Conservation (phyloP, 2,888 invertebrate species). For the Zelleria hepariella region DNA sequence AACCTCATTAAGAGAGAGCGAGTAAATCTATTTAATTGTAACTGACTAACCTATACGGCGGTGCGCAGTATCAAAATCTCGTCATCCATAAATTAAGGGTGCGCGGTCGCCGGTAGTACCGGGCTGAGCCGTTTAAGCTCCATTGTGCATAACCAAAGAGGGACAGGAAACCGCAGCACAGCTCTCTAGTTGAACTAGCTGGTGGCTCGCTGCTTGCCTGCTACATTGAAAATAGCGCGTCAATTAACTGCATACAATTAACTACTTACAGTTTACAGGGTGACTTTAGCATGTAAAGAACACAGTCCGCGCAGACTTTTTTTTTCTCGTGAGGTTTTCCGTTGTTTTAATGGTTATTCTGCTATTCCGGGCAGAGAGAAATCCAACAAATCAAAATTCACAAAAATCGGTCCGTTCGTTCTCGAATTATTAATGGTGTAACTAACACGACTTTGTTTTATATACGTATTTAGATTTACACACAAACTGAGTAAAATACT, state of each 20-base stretch:
- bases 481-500: no score
- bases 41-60: constrained; percentile 19
- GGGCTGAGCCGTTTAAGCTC: constrained; percentile 43
- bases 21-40: constrained; percentile 26
- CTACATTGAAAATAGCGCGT: constrained; percentile 14
- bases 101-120: constrained; percentile 34
- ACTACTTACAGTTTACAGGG: no score
- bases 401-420: no score
- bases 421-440: no score
- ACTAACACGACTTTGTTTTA: no score
- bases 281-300: no score
- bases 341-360: no score
- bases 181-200: constrained; percentile 22
- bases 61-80: constrained; percentile 47
- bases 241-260: constrained; percentile 1
- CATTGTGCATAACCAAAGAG: constrained; percentile 53
- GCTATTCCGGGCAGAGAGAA: no score
- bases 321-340: no score
- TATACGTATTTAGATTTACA: no score
- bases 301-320: no score
- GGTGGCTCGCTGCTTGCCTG: constrained; percentile 15
- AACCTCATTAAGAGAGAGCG: neutral
- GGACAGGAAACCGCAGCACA: constrained; percentile 34
- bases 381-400: no score
- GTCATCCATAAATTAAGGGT: constrained; percentile 55